Evolutionary conservation across 2,113 vertebrate species (phyloP).

Genomic region (Ophthalmolycus amberensis): DNA sequence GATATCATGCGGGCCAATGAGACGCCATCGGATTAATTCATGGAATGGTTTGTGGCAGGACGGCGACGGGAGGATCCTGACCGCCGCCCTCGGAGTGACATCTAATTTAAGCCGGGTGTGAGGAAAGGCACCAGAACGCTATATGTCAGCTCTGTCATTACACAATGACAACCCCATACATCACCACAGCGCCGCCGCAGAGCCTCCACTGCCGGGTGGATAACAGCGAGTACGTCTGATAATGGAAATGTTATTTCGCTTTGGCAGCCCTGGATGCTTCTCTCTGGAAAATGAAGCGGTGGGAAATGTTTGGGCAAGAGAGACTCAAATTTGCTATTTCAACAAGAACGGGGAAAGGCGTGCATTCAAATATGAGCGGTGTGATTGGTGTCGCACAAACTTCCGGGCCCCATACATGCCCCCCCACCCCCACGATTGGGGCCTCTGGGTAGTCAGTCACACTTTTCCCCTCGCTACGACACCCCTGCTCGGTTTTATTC

Average conservation of each 20-base stretch:
- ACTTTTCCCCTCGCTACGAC: too few species aligned
- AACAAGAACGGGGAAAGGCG: not conserved
- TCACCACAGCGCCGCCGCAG: constrained; percentile 23
- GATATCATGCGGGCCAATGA: constrained; percentile 56
- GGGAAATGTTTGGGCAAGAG: constrained; percentile 21
- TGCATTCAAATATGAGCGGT: not conserved
- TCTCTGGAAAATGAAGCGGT: not conserved
- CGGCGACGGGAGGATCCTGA: constrained; percentile 34
- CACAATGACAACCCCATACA: constrained; percentile 62
- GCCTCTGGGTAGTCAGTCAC: too few species aligned
- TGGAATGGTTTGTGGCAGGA: constrained; percentile 41
- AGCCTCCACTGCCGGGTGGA: constrained; percentile 13
- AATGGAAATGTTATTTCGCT: constrained; percentile 60
- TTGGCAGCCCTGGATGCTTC: constrained; percentile 16
- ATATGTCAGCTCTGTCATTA: constrained; percentile 56
- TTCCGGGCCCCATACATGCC: too few species aligned
- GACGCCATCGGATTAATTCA: constrained; percentile 66
- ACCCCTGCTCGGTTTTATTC: not conserved
- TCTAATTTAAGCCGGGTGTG: constrained; percentile 61
- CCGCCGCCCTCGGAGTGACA: constrained; percentile 39
- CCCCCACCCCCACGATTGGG: too few species aligned
- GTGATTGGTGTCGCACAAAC: too few species aligned
- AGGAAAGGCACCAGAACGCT: constrained; percentile 25
- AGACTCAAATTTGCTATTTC: not conserved
- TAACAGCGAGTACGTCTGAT: constrained; percentile 43